Percentiles rank a stretch among this genome's conserved stretches.
phyloP scores from a whole-genome alignment of 2,113 vertebrate genomes.

The Penelope pileata region DNA sequence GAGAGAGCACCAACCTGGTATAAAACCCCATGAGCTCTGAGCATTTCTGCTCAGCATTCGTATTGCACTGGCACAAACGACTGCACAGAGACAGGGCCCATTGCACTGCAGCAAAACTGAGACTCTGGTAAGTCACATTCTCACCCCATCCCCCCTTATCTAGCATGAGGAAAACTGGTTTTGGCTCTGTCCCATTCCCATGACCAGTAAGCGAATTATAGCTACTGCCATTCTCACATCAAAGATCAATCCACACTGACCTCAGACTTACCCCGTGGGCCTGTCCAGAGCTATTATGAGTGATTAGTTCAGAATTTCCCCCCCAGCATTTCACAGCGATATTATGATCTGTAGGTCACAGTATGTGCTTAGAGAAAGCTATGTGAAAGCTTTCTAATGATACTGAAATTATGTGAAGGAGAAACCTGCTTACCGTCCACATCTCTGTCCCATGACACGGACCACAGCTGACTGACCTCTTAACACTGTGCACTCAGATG shows the following conservation, averaged over 20 bases:
- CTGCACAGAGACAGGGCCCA: background rate
- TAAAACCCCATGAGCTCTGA: rapidly evolving
- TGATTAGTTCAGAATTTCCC: conserved; percentile 55
- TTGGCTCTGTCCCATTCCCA: conserved; percentile 32
- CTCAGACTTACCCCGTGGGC: conserved; percentile 12
- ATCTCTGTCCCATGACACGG: background rate
- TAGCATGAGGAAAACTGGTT: background rate
- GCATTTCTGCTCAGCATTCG: background rate
- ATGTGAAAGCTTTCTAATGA: conserved; percentile 3
- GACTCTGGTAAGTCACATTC: background rate
- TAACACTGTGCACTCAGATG: rapidly evolving
- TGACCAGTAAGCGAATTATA: conserved; percentile 20
- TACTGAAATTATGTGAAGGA: background rate
- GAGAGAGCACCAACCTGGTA: background rate
- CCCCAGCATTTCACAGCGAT: background rate
- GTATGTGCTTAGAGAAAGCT: background rate
- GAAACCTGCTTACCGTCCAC: background rate
- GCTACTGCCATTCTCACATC: conserved; percentile 14
- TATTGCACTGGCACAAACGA: background rate
- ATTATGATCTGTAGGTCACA: background rate
- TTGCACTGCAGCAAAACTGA: background rate
- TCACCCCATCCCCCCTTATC: background rate
- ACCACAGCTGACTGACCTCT: background rate
- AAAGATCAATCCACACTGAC: conserved; percentile 43
- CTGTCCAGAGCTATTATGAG: conserved; percentile 16